A percentile compares a stretch with the other conserved stretches of the same genome.
These are phyloP conservation scores for Globia sparganii DNA, from an alignment of 2,888 invertebrate genomes.

Conservation along the genomic window DNA sequence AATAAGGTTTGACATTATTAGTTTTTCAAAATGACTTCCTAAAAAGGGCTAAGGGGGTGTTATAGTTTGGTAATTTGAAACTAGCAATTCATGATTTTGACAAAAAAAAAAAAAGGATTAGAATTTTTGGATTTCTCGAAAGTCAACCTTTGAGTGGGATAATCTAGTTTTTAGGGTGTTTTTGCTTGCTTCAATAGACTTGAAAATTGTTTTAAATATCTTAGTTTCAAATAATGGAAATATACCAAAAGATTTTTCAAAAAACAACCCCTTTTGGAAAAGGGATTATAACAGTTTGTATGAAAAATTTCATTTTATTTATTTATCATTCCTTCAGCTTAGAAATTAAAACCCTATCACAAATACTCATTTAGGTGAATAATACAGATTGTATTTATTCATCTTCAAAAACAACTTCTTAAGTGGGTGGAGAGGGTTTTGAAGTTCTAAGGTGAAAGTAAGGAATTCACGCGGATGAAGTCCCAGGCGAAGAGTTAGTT, in stretches of 20 bases:
- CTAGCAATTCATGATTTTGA: too few species aligned
- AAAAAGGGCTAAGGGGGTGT: not conserved
- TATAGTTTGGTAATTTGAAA: not conserved
- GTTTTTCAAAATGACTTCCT: not conserved
- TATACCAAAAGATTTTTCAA: not conserved
- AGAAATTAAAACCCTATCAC: not conserved
- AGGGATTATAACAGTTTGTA: not conserved
- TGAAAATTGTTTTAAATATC: not conserved
- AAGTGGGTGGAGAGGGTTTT: not conserved
- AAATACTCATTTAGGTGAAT: not conserved
- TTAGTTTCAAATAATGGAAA: not conserved
- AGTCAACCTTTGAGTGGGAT: not conserved
- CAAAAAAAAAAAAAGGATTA: not conserved
- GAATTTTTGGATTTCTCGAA: not conserved
- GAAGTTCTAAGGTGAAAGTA: not conserved
- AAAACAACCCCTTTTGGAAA: not conserved
- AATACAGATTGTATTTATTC: not conserved
- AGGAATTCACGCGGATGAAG: not conserved
- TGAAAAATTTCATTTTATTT: too few species aligned
- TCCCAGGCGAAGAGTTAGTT: not conserved
- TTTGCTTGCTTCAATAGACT: not conserved
- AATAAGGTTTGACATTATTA: not conserved
- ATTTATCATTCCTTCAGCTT: not conserved
- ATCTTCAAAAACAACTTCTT: not conserved
- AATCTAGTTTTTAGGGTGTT: not conserved